A percentile compares a stretch with the other conserved stretches of the same genome.
Conservation (phyloP, 2,797 vertebrate species). For the Phataginus tricuspis region DNA sequence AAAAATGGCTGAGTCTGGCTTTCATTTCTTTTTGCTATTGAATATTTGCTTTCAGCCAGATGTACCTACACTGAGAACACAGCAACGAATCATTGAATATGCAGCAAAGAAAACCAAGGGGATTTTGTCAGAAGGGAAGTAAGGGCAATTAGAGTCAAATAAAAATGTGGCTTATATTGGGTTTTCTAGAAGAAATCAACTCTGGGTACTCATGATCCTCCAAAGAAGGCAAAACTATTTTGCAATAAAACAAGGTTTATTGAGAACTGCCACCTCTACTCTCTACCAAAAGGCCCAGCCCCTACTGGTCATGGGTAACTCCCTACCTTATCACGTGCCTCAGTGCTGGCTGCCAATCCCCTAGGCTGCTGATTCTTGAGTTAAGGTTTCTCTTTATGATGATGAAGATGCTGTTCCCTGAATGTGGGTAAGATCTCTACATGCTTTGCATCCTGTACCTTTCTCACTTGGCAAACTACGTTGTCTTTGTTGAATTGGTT, state of each 20-base stretch:
- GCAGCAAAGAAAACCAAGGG: neutral
- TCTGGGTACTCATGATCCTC: neutral
- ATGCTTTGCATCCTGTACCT: neutral
- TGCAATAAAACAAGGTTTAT: neutral
- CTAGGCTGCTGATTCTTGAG: neutral
- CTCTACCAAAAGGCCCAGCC: neutral
- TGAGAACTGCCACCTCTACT: neutral
- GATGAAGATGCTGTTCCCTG: neutral
- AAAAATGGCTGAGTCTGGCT: conserved; percentile 55
- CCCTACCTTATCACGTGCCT: neutral
- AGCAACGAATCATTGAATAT: conserved; percentile 33
- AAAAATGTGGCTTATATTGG: conserved; percentile 46
- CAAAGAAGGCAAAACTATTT: conserved; percentile 30
- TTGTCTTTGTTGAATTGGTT: neutral
- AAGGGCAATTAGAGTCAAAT: conserved; percentile 51
- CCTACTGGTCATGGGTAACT: neutral
- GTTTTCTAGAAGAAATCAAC: conserved; percentile 34
- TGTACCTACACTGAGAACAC: conserved; percentile 64
- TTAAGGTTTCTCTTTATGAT: neutral
- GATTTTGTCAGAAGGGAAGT: conserved; percentile 62
- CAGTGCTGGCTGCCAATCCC: neutral
- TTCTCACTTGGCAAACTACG: neutral
- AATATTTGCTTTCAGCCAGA: conserved; percentile 71
- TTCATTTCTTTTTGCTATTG: conserved; percentile 66
- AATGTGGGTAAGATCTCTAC: neutral